Evolutionary conservation across 2,797 vertebrate genomes (phyloP), one percentile per base, ranked within the genome.

Genomic region (Aselliscus stoliczkanus): DNA sequence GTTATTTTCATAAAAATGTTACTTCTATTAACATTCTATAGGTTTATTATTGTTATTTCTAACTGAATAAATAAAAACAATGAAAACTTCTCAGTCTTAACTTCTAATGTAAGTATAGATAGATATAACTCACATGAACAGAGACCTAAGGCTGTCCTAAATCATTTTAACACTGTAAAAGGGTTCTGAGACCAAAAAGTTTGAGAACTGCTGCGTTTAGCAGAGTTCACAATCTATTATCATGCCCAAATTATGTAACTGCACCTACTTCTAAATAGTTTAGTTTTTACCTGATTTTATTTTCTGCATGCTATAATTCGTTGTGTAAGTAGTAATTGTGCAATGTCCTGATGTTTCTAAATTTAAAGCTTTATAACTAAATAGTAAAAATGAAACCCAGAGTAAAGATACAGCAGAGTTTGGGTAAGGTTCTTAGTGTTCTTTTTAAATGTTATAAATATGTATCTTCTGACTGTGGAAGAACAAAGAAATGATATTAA

Each of bases 311-410:
- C 44, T 92, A 13, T 86, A 72, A 80, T 83, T 95, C 83, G 90
- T 86, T 83, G 52, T 75, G 65, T 60, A 89, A 94, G 73, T 88
- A 92, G 64, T 94, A 75, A 93, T 77, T 92, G 70, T 87, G 25
- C 50, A 83, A 47, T 67, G 60, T 93, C 93, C 77, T 93, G 69
- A 91, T 88, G 88, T 95, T 96, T 95, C 92, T 89, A 96, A 90
- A 90, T 90, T 95, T 93, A 95, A 95, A 42, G 58, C 82, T 92
- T 91, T 69, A 90, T 85, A 92, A 95, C 94, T 95, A 96, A 97
- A 94, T 95, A 97, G 95, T 93, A 88, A 97, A 96, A 76, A 95
- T 90, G 80, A 97, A 96, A 69, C 29, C 70, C 93, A 94, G 87
- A 95, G 79, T 54, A 76, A 96, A 95, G 91, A 84, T 95, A 81